Percentiles rank a stretch among this genome's conserved stretches.
Evolutionary conservation across 2,797 vertebrate genomes (phyloP).

Genomic region (Loriculus beryllinus): DNA sequence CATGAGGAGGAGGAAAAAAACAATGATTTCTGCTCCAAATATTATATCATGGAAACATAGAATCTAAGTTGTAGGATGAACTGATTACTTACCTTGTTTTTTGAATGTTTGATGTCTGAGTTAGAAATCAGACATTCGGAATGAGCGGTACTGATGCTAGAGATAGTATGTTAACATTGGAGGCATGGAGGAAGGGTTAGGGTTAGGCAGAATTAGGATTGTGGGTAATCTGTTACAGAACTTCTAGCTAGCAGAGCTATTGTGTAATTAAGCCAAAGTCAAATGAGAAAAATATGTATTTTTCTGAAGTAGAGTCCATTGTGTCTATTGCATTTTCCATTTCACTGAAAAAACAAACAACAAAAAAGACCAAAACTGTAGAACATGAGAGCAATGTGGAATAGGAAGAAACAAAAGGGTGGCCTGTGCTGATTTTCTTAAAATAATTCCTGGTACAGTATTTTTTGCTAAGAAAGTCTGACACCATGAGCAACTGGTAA

Average conservation of each 20-base stretch:
- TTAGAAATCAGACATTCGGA: not conserved
- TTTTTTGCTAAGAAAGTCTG: not conserved
- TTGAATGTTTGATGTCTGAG: not conserved
- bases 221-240: not conserved
- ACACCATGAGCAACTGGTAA: not conserved
- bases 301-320: not conserved
- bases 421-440: not conserved
- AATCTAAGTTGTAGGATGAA: not conserved
- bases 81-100: not conserved
- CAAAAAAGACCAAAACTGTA: accelerated
- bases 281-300: accelerated
- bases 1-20: not conserved
- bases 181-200: not conserved
- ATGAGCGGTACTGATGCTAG: not conserved
- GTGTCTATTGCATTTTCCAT: not conserved
- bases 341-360: not conserved
- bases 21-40: not conserved
- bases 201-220: not conserved
- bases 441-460: not conserved
- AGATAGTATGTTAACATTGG: not conserved
- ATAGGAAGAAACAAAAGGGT: not conserved
- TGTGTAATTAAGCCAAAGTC: not conserved
- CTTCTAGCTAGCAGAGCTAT: not conserved
- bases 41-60: not conserved
- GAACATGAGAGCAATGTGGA: not conserved